These are phyloP conservation scores for Beris chalybata DNA, from an alignment of 2,888 invertebrate species.

Conservation along the genomic window DNA sequence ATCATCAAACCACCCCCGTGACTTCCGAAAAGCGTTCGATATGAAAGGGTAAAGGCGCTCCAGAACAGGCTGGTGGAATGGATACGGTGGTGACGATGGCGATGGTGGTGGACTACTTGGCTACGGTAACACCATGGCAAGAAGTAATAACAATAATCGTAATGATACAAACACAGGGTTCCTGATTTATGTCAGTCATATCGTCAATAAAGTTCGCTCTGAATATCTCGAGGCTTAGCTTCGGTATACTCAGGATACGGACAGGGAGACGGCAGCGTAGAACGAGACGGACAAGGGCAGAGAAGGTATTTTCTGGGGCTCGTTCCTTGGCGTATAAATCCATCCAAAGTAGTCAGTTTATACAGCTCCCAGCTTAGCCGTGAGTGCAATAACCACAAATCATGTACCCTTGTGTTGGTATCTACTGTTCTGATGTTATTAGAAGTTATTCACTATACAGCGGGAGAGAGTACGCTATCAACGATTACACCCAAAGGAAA, in stretches of 20 bases:
- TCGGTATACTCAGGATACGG: slow-evolving; percentile 9
- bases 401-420: slow-evolving; percentile 34
- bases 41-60: slow-evolving; percentile 26
- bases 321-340: slow-evolving; percentile 37
- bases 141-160: slow-evolving; percentile 46
- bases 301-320: neutral
- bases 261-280: slow-evolving; percentile 20
- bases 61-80: neutral
- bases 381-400: slow-evolving; percentile 34
- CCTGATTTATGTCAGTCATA: slow-evolving; percentile 47
- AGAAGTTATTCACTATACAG: slow-evolving; percentile 30
- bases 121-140: slow-evolving; percentile 40
- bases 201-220: slow-evolving; percentile 45
- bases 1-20: slow-evolving; percentile 9
- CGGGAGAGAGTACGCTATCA: slow-evolving; percentile 20
- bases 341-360: slow-evolving; percentile 38
- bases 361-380: slow-evolving; percentile 37
- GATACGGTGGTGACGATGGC: neutral
- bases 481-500: slow-evolving; percentile 32
- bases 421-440: slow-evolving; percentile 30
- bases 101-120: slow-evolving; percentile 8
- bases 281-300: slow-evolving; percentile 8
- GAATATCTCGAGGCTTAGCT: slow-evolving; percentile 36
- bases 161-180: slow-evolving; percentile 42
- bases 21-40: slow-evolving; percentile 11